Evolutionary conservation across 2,797 vertebrate species (phyloP), one percentile per base, ranked within the genome.

Genomic region (Microchirus variegatus): DNA sequence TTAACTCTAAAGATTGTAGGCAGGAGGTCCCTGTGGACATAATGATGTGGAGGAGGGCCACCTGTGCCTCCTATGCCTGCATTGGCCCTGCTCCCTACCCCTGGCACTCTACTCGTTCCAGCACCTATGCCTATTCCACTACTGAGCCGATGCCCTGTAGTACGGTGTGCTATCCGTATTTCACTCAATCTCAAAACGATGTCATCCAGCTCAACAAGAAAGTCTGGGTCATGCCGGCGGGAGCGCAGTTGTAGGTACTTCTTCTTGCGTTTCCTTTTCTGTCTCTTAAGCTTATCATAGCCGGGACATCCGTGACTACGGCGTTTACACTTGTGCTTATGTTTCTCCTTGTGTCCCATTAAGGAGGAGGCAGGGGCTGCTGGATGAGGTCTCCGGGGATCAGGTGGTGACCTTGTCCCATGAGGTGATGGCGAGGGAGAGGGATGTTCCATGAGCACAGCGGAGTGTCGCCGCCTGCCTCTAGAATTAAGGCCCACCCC

Each of bases 1-100:
- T 99, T 99, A 77, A 99, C 96, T 70, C 98, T 92, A 86, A 99
- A 99, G 65, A 99, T 99, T 59, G 98, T 99, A 37, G 98, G 98
- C 63, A 99, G 90, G 53, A 99, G 89, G 81, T 99, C 97, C 76
- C 96, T 92, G 85, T 96, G 95, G 58, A 99, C 89, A 80, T 97
- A 99, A 77, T 98, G 97, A 88, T 97, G 98, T 40, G 94, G 91
- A 47, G 93, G 91, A 31, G 92, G 92, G 47, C 91, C 92, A 10
- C 82, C 73, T 40, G 91, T 57, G 46, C 88, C 77, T 47, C 90
- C 90, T 13, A 92, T 71, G 40, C 85, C 83, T 41, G 86, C 74
- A 53, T 77, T 57, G 41, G 86, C 42, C 71, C 91, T 91, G 56
- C 74, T 77, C 12, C 81, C 86, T 44, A 75, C 74, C 53, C 85